Evolutionary conservation across 2,797 vertebrate species (phyloP).

Genomic region (Argentina silus): DNA sequence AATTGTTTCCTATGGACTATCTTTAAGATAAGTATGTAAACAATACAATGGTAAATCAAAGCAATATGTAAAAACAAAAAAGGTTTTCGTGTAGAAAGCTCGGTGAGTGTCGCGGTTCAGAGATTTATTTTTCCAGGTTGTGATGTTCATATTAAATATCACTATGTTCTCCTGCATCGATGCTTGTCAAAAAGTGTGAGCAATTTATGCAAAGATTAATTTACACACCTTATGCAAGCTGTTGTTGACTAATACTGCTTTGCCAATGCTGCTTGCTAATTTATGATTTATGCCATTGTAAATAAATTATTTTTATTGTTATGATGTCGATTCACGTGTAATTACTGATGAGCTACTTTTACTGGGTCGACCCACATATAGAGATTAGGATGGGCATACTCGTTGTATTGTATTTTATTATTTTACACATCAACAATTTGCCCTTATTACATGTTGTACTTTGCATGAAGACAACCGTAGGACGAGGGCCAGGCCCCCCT

Average conservation of each 20-base stretch:
- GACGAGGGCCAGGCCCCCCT: too few relatives aligned
- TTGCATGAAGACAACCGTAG: too few relatives aligned
- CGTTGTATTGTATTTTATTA: slow-evolving; percentile 32
- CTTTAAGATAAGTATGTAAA: slow-evolving; percentile 83
- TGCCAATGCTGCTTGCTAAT: slow-evolving; percentile 95
- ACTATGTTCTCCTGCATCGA: slow-evolving; percentile 86
- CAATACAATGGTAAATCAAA: slow-evolving; percentile 89
- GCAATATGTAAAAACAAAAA: slow-evolving; percentile 87
- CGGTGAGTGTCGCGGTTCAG: slow-evolving; percentile 87
- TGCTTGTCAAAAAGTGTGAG: slow-evolving; percentile 84
- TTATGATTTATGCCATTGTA: slow-evolving; percentile 98
- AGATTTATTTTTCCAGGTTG: slow-evolving; percentile 74
- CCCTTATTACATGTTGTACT: too few relatives aligned
- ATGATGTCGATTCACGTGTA: not conserved
- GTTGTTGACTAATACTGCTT: slow-evolving; percentile 87
- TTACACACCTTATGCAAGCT: slow-evolving; percentile 95
- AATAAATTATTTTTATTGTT: slow-evolving; percentile 94
- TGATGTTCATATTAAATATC: slow-evolving; percentile 86
- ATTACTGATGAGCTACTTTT: not conserved
- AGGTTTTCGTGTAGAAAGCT: slow-evolving; percentile 86
- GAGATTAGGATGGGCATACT: too few relatives aligned
- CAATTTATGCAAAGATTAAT: slow-evolving; percentile 94
- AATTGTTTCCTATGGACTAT: slow-evolving; percentile 79
- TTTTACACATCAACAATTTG: too few relatives aligned
- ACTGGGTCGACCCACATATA: too few relatives aligned